A percentile compares a stretch with the other conserved stretches of the same genome.
Conservation (phyloP, 2,113 vertebrate genomes). For the Dromaius novaehollandiae region DNA sequence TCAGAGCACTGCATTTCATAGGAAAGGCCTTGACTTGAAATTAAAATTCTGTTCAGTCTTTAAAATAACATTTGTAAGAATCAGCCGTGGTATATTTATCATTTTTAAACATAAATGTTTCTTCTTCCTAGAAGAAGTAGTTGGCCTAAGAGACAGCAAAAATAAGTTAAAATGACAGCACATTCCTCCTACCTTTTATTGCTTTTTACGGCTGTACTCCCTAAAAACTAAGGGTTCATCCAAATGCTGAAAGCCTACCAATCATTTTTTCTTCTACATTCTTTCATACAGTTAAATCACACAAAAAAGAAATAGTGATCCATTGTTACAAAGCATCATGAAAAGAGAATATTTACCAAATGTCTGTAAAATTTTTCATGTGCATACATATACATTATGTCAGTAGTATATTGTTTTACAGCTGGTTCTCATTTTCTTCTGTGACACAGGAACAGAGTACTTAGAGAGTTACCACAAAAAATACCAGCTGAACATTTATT, state of each 20-base stretch:
- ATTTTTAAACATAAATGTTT: constrained; percentile 11
- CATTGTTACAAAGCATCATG: not conserved
- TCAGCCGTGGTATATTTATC: not conserved
- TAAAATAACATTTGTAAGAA: not conserved
- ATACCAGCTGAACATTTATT: constrained; percentile 48
- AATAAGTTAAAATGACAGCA: constrained; percentile 48
- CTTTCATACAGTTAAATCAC: not conserved
- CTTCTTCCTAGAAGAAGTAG: not conserved
- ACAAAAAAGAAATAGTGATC: not conserved
- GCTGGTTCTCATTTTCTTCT: constrained; percentile 51
- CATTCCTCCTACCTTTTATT: constrained; percentile 48
- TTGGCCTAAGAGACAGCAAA: constrained; percentile 32
- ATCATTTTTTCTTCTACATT: not conserved
- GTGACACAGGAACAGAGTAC: constrained; percentile 55
- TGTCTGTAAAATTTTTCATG: not conserved
- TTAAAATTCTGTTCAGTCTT: not conserved
- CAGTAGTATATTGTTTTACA: constrained; percentile 6
- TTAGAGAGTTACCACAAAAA: constrained; percentile 49
- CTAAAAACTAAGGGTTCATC: constrained; percentile 25
- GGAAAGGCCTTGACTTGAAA: not conserved
- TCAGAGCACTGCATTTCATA: not conserved
- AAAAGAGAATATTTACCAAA: constrained; percentile 33
- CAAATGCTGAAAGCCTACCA: constrained; percentile 41
- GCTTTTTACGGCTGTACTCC: constrained; percentile 33
- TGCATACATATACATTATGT: constrained; percentile 5